Conservation (phyloP, 23 tunicate genomes). For the Diplosoma virens region DNA sequence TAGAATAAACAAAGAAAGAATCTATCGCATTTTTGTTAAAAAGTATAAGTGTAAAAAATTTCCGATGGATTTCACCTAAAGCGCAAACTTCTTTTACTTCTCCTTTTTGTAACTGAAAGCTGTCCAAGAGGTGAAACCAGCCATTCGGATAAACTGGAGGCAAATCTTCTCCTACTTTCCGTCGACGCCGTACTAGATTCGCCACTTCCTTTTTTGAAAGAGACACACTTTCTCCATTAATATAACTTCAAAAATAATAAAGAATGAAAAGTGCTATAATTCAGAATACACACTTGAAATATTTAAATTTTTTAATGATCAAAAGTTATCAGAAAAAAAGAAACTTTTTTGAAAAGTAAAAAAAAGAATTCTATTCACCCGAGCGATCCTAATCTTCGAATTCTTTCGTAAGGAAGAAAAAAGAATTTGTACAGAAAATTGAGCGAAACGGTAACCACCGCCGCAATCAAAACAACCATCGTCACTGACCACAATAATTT, state of each 20-base stretch:
- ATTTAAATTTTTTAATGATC: neutral
- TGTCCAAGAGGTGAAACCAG: conserved; percentile 85
- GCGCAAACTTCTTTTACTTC: conserved; percentile 85
- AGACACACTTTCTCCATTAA: conserved; percentile 6
- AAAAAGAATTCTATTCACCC: too few species aligned
- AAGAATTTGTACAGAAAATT: conserved; percentile 1
- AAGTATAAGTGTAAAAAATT: too few species aligned
- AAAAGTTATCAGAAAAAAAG: neutral
- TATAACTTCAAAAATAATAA: conserved; percentile 10
- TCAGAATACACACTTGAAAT: neutral
- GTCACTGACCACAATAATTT: neutral
- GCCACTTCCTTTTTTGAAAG: conserved; percentile 50
- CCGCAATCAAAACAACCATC: neutral
- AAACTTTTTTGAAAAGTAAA: neutral
- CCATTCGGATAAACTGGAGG: conserved; percentile 96
- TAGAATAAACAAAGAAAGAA: too few species aligned
- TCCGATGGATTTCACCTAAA: conserved; percentile 78
- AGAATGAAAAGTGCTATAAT: neutral
- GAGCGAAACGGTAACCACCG: neutral
- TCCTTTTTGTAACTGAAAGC: conserved; percentile 40
- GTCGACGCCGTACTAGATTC: conserved; percentile 60
- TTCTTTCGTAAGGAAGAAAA: conserved; percentile 40
- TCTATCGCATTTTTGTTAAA: too few species aligned
- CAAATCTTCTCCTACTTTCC: conserved; percentile 75
- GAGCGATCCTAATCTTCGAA: conserved; percentile 57